These are phyloP conservation scores for Leucoptera coffeella DNA, from an alignment of 2,888 invertebrate species.

Conservation along the genomic window DNA sequence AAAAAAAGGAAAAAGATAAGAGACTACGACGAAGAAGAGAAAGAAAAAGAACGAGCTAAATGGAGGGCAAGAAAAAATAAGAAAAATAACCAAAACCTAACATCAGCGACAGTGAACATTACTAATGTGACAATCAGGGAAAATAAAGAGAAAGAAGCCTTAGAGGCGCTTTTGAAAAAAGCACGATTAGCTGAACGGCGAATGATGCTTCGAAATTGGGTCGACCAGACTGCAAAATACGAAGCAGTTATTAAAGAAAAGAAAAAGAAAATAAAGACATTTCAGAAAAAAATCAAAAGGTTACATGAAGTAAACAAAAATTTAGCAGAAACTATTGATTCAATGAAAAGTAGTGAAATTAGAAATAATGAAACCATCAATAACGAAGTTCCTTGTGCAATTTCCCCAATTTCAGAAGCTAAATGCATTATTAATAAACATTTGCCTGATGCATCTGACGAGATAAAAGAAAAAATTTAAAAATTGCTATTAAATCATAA, in stretches of 20 bases:
- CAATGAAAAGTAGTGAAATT: background rate
- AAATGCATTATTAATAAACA: slow-evolving; percentile 1
- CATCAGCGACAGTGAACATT: no score
- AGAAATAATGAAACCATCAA: no score
- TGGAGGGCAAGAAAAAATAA: slow-evolving; percentile 4
- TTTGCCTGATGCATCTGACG: slow-evolving; percentile 1
- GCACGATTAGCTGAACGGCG: slow-evolving; percentile 2
- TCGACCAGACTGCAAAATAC: slow-evolving; percentile 1
- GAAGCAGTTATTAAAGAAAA: slow-evolving; percentile 1
- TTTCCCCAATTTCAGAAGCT: slow-evolving; percentile 1
- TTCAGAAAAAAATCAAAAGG: slow-evolving; percentile 1
- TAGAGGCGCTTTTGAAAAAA: slow-evolving; percentile 1
- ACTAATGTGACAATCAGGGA: no score
- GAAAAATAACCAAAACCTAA: background rate
- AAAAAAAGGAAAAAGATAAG: slow-evolving; percentile 5
- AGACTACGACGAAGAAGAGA: slow-evolving; percentile 4
- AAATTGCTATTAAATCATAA: slow-evolving; percentile 1
- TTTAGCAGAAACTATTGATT: slow-evolving; percentile 1
- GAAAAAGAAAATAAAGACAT: slow-evolving; percentile 2
- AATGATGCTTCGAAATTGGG: slow-evolving; percentile 1
- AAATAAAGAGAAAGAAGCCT: background rate
- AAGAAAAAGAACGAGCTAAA: slow-evolving; percentile 5
- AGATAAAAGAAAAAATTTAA: slow-evolving; percentile 1
- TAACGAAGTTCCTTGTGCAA: no score
- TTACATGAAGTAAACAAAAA: background rate